Evolutionary conservation across 1,140 invertebrate species (phyloP).

Genomic region (Zaprionus africanus): DNA sequence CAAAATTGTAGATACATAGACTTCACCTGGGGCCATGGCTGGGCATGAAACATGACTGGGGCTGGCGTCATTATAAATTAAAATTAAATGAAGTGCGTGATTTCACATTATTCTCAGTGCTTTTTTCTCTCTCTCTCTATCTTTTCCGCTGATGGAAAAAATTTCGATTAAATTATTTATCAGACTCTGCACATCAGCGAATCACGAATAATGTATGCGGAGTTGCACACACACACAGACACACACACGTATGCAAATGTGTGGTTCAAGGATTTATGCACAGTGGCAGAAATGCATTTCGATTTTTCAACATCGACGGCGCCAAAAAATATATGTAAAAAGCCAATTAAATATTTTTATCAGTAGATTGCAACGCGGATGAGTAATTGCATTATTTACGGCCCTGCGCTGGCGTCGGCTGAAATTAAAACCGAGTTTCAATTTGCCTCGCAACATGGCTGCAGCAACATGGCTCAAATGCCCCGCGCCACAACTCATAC

Average conservation of each 20-base stretch:
- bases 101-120: slow-evolving; percentile 53
- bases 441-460: slow-evolving; percentile 48
- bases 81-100: slow-evolving; percentile 79
- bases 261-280: slow-evolving; percentile 62
- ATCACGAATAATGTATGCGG: background rate
- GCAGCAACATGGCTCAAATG: slow-evolving; percentile 47
- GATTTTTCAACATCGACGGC: slow-evolving; percentile 49
- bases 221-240: too few relatives aligned
- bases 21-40: slow-evolving; percentile 14
- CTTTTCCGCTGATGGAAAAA: slow-evolving; percentile 53
- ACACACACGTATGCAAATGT: background rate
- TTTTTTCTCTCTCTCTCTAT: slow-evolving; percentile 12
- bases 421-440: slow-evolving; percentile 70
- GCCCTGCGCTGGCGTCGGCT: slow-evolving; percentile 25
- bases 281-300: slow-evolving; percentile 69
- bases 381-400: slow-evolving; percentile 81
- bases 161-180: slow-evolving; percentile 82
- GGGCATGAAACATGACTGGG: slow-evolving; percentile 38
- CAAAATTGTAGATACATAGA: background rate
- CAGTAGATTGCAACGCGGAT: slow-evolving; percentile 74
- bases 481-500: slow-evolving; percentile 40
- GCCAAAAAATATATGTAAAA: slow-evolving; percentile 49
- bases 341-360: slow-evolving; percentile 82
- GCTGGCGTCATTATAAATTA: slow-evolving; percentile 76
- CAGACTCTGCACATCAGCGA: slow-evolving; percentile 61